phyloP scores from a whole-genome alignment of 2,797 vertebrate genomes.

The Sebastes oblongus region DNA sequence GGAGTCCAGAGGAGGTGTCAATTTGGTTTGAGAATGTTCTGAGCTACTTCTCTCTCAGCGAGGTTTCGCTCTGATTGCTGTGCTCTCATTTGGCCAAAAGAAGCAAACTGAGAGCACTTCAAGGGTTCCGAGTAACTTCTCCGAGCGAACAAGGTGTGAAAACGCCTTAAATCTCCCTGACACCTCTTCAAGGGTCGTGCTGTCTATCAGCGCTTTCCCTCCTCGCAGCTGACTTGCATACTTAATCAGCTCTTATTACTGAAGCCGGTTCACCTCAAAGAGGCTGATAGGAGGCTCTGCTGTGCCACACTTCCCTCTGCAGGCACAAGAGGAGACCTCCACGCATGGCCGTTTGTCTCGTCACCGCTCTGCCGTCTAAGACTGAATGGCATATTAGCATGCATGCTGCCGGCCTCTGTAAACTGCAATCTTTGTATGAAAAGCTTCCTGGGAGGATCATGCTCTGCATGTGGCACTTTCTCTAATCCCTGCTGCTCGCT shows the following conservation, averaged over 20 bases:
- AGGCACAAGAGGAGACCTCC: constrained; percentile 57
- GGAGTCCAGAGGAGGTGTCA: constrained; percentile 7
- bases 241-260: constrained; percentile 42
- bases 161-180: constrained; percentile 54
- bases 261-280: constrained; percentile 33
- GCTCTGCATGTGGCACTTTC: neutral
- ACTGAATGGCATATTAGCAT: neutral
- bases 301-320: constrained; percentile 72
- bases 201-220: constrained; percentile 41
- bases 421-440: neutral
- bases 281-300: constrained; percentile 28
- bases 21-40: constrained; percentile 3
- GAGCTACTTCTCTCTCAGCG: constrained; percentile 4
- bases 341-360: neutral
- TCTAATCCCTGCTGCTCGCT: constrained; percentile 18
- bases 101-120: constrained; percentile 40
- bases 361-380: neutral
- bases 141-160: constrained; percentile 48
- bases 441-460: neutral
- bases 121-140: constrained; percentile 45
- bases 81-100: constrained; percentile 41
- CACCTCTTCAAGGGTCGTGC: constrained; percentile 37
- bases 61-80: constrained; percentile 43
- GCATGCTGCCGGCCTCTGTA: neutral
- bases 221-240: constrained; percentile 53